phyloP scores from a whole-genome alignment of 2,113 vertebrate genomes.

The Oxyruncus cristatus region DNA sequence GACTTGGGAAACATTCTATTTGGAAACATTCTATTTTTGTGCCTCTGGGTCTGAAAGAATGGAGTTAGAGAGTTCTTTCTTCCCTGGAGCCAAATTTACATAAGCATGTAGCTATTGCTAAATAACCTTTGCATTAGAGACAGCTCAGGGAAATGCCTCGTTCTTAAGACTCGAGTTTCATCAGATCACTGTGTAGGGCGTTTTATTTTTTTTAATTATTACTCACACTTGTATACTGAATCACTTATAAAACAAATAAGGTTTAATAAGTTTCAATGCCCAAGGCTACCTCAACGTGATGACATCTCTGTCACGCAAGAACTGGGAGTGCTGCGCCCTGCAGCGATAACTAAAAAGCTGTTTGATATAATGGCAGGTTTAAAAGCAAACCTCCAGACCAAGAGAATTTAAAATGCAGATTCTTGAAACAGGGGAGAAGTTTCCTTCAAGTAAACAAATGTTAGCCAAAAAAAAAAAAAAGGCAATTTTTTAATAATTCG shows the following conservation, averaged over 20 bases:
- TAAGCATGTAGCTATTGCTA: conserved; percentile 61
- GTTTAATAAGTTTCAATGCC: conserved; percentile 73
- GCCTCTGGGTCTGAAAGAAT: conserved; percentile 68
- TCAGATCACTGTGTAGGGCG: conserved; percentile 51
- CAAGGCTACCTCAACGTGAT: conserved; percentile 71
- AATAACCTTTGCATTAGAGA: conserved; percentile 58
- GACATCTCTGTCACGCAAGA: conserved; percentile 75
- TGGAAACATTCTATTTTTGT: conserved; percentile 59
- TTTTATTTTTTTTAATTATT: conserved; percentile 71
- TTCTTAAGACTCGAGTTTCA: conserved; percentile 62
- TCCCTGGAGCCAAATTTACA: conserved; percentile 63
- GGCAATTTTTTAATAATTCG: not conserved
- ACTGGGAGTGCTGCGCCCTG: conserved; percentile 68
- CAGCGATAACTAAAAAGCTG: conserved; percentile 70
- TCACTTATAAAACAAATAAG: conserved; percentile 73
- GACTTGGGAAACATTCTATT: conserved; percentile 52
- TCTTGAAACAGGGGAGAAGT: conserved; percentile 36
- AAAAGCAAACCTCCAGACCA: conserved; percentile 69
- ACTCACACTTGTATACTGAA: conserved; percentile 71
- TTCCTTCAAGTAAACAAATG: conserved; percentile 50
- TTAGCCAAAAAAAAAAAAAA: not conserved
- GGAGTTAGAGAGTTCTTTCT: conserved; percentile 51
- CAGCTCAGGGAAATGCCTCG: conserved; percentile 65
- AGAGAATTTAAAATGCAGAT: conserved; percentile 64
- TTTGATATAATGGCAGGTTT: conserved; percentile 67